Evolutionary conservation across 2,888 invertebrate species (phyloP).

Genomic region (Monochamus alternatus): DNA sequence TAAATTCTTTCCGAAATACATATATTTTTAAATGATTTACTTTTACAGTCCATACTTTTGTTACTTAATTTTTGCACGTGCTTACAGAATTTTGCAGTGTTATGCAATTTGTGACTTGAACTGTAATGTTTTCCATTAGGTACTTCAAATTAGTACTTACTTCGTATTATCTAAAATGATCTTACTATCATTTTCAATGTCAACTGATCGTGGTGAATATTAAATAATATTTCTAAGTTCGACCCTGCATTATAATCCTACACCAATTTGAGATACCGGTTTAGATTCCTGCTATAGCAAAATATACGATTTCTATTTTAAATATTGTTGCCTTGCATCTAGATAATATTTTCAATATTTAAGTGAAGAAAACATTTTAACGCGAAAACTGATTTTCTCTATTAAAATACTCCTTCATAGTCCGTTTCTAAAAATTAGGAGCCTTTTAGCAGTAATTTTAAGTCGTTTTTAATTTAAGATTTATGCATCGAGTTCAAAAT

Average conservation of each 20-base stretch:
- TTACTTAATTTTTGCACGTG: too few relatives aligned
- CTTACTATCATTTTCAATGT: too few relatives aligned
- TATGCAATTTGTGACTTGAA: too few relatives aligned
- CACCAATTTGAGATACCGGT: slow-evolving; percentile 46
- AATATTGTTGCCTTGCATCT: slow-evolving; percentile 26
- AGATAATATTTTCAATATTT: slow-evolving; percentile 9
- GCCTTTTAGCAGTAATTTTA: slow-evolving; percentile 58
- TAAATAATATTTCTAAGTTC: slow-evolving; percentile 22
- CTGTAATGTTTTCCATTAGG: too few relatives aligned
- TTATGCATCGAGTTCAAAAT: slow-evolving; percentile 57
- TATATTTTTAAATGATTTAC: too few relatives aligned
- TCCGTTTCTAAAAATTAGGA: slow-evolving; percentile 48
- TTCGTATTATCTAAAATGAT: too few relatives aligned
- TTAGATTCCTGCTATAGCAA: slow-evolving; percentile 29
- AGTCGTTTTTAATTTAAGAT: slow-evolving; percentile 66
- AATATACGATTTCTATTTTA: slow-evolving; percentile 44
- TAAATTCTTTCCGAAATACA: too few relatives aligned
- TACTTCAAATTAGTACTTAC: too few relatives aligned
- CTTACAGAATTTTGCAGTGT: too few relatives aligned
- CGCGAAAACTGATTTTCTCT: slow-evolving; percentile 18
- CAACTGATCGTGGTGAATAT: too few relatives aligned
- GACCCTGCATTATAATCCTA: slow-evolving; percentile 38
- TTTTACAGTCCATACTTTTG: too few relatives aligned
- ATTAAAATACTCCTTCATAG: slow-evolving; percentile 29
- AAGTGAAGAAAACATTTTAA: slow-evolving; percentile 10